Base-by-base conservation (phyloP, 1,140 invertebrate species). In the Lepidurus arcticus region DNA sequence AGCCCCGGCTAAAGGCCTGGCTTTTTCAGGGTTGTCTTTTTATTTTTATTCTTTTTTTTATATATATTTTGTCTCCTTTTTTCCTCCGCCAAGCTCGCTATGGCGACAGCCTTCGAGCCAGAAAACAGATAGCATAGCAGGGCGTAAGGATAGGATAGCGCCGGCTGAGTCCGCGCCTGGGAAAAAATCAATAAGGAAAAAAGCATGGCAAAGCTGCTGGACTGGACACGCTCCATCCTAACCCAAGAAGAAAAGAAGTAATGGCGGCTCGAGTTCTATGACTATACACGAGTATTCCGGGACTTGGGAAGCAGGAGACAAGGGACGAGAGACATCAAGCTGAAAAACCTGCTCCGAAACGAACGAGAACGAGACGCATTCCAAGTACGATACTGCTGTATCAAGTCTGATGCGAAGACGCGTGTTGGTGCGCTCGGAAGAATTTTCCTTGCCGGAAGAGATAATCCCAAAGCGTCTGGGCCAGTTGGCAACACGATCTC, bases 101-200 rank as follows among this genome's bases (percentile, higher is more conserved):
- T 65, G 53, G 53, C 53, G 53, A 65, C 53, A 65, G 53, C 53
- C 53, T 65, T 65, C 53, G 53, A 65, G 53, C 53, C 53, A 65
- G 53, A 65, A 65, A 65, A 65, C n/a, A 65, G 53, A 65, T 65
- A 65, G 53, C 53, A 65, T 65, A 65, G 53, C 53, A 21, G 53
- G 53, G 53, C 53, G 53, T 65, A 65, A 65, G 53, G 53, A 65
- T 65, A 65, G 53, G 53, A 65, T 34, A 65, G 53, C 21, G 13
- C 53, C 53, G 53, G 53, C 53, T 7, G 53, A 65, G 53, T 65
- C 53, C 53, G 53, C 53, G 53, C 53, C 13, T 65, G 53, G 53
- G 53, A 65, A 65, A 65, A 65, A 65, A 65, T 65, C 53, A 65
- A 65, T 65, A 65, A 65, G n/a, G 53, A 65, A 65, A 65, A 65